Conservation (phyloP, 2,797 vertebrate genomes). For the Notolabrus celidotus region DNA sequence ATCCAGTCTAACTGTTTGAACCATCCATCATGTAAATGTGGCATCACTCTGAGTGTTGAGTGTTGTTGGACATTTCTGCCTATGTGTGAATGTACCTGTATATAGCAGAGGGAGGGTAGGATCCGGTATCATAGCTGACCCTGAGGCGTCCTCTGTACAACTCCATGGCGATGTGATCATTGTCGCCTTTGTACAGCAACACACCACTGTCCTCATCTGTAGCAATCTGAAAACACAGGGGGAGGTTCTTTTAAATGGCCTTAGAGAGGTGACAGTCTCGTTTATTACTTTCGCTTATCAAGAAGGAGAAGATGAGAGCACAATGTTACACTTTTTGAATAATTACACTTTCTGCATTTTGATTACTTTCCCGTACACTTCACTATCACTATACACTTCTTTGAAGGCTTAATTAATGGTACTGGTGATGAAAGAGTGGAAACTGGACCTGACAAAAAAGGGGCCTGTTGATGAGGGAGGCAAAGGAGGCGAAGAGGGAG, state of each 20-base stretch:
- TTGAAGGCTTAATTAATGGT: not conserved
- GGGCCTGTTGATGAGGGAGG: too few relatives aligned
- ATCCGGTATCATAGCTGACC: slow-evolving; percentile 96
- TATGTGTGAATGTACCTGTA: slow-evolving; percentile 89
- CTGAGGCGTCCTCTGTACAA: slow-evolving; percentile 95
- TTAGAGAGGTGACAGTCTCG: not conserved
- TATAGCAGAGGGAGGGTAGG: slow-evolving; percentile 94
- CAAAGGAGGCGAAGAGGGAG: too few relatives aligned
- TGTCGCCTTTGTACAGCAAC: slow-evolving; percentile 95
- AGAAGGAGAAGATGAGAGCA: not conserved
- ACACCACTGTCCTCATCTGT: slow-evolving; percentile 97
- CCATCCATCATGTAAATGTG: slow-evolving; percentile 35
- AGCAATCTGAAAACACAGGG: slow-evolving; percentile 87
- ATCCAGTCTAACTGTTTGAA: not conserved
- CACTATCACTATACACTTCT: not conserved
- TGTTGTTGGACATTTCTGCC: not conserved
- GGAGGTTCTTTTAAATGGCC: not conserved
- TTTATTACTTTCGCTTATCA: not conserved
- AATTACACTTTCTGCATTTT: too few relatives aligned
- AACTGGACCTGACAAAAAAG: too few relatives aligned
- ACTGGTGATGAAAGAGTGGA: too few relatives aligned
- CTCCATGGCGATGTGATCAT: slow-evolving; percentile 95
- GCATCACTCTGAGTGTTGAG: not conserved
- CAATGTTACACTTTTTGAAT: not conserved
- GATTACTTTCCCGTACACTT: too few relatives aligned